Evolutionary conservation across 2,113 vertebrate species (phyloP).

Genomic region (Geococcyx californianus): DNA sequence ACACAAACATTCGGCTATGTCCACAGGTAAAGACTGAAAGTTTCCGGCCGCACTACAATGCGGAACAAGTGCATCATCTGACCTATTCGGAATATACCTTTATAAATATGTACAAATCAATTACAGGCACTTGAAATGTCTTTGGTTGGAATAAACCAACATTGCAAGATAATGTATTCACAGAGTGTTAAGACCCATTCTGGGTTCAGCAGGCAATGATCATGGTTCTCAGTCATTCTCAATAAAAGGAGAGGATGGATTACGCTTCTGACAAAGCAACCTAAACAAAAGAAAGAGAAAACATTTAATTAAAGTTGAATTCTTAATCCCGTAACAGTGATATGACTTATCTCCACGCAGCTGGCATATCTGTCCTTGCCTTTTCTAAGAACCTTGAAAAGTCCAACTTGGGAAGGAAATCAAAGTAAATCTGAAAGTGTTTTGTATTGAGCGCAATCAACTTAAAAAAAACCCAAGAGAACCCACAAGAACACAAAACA

Average conservation of each 20-base stretch:
- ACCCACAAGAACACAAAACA: neutral
- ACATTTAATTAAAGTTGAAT: neutral
- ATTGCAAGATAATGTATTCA: constrained; percentile 90
- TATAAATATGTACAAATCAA: constrained; percentile 97
- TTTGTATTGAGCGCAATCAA: neutral
- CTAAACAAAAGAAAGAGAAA: constrained; percentile 71
- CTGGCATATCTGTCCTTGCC: constrained; percentile 11
- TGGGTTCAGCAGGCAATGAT: constrained; percentile 89
- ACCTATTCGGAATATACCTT: constrained; percentile 78
- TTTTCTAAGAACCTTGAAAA: neutral
- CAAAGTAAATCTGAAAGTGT: neutral
- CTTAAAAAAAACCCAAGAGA: neutral
- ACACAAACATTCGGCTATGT: constrained; percentile 40
- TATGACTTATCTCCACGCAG: constrained; percentile 17
- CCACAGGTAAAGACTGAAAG: constrained; percentile 37
- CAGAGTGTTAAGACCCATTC: constrained; percentile 83
- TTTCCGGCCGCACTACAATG: constrained; percentile 41
- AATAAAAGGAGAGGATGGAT: constrained; percentile 37
- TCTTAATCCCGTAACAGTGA: neutral
- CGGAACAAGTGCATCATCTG: constrained; percentile 76
- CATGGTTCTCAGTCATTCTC: constrained; percentile 73
- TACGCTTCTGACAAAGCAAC: constrained; percentile 94
- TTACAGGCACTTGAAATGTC: constrained; percentile 99
- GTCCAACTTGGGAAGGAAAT: constrained; percentile 3
- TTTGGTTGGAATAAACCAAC: constrained; percentile 99